Evolutionary conservation across 2,797 vertebrate genomes (phyloP), one percentile per base, ranked within the genome.

Genomic region (Chanos chanos): DNA sequence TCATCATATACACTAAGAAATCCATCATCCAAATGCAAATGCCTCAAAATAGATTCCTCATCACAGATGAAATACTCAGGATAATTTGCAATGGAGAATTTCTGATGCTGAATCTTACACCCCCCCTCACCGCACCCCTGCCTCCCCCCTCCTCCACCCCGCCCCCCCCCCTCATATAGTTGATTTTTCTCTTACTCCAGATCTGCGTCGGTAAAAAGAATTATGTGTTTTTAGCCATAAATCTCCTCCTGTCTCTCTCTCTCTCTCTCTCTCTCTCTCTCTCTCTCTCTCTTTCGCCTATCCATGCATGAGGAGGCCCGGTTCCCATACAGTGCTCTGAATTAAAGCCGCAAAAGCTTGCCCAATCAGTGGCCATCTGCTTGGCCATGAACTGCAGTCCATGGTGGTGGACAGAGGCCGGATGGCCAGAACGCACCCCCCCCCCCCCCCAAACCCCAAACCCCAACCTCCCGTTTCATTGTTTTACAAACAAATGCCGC

Each of bases 321-420:
- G 87, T 90, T 87, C 86, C 89, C 87, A 90, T 90, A 90, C 89
- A 91, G 87, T 90, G 89, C 87, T 89, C 85, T 89, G 86, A 78
- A 85, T 89, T 84, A 87, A 83, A 86, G 80, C 81, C 83, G 90
- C 89, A 90, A 88, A n/a, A 89, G 90, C 89, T 88, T 83, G 78
- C 89, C 88, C 89, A 88, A 89, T 90, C 89, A 90, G 87, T 77
- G 83, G 89, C 92, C 92, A 94, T 93, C 92, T 93, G 92, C 89
- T 93, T 89, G 86, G 81, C 77, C 82, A 75, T 71, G 84, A 87
- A 86, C 85, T 84, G 83, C 85, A 84, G 86, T 80, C 88, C 80
- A 75, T 68, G 74, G 79, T 89, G 84, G 79, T 79, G 53, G 80
- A 80, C 76, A 64, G 76, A 76, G 81, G 81, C 80, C 76, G 79